These are phyloP conservation scores for Toxonevra muliebris DNA, from an alignment of 2,888 invertebrate species.

Conservation along the genomic window DNA sequence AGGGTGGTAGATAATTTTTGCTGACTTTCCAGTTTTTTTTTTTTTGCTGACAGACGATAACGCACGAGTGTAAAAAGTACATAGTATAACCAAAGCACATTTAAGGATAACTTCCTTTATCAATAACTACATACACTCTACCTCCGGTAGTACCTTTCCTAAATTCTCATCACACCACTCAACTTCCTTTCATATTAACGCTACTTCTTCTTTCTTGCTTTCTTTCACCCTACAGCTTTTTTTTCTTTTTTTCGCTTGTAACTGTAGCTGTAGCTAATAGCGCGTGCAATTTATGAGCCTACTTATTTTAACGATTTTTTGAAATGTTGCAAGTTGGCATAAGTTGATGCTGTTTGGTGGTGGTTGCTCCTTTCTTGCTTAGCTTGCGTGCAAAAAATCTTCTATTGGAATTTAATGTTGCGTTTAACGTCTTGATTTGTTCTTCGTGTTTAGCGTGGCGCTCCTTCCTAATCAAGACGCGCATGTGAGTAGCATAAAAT, in stretches of 20 bases:
- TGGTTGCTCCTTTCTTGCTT: neutral
- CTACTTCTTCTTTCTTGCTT: neutral
- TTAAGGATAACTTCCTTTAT: neutral
- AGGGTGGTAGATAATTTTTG: slow-evolving; percentile 3
- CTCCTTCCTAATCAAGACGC: no score
- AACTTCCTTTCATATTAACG: no score
- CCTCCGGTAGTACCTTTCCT: no score
- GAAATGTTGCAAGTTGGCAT: slow-evolving; percentile 18
- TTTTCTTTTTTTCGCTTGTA: neutral
- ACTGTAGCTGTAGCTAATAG: slow-evolving; percentile 39
- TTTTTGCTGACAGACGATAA: neutral
- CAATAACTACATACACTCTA: no score
- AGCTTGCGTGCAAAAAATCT: slow-evolving; percentile 13
- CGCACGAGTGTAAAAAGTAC: no score
- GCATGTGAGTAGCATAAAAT: slow-evolving; percentile 31
- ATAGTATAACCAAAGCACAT: no score
- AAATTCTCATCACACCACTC: no score
- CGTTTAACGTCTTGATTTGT: slow-evolving; percentile 40
- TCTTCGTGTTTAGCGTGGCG: neutral
- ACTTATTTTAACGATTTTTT: slow-evolving; percentile 38
- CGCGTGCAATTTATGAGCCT: slow-evolving; percentile 45
- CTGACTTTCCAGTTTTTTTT: slow-evolving; percentile 1
- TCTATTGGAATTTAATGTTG: slow-evolving; percentile 40
- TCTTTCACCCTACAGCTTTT: neutral
- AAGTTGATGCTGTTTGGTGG: neutral